Evolutionary conservation across 1,140 invertebrate genomes (phyloP).

Genomic region (Campoletis sonorensis): DNA sequence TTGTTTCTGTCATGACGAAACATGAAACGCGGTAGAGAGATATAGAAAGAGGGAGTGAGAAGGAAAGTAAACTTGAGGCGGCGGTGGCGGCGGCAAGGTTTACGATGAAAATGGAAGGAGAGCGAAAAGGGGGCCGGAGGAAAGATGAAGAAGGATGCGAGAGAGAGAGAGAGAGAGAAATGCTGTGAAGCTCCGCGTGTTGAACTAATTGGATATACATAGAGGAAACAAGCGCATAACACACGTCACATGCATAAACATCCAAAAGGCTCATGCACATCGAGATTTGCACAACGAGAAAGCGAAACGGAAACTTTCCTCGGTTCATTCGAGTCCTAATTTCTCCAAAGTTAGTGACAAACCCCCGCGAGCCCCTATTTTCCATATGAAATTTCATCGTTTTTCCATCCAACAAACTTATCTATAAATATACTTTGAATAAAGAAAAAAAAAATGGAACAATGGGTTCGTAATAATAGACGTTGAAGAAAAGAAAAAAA

Average conservation of each 20-base stretch:
- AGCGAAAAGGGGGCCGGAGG: too few species aligned
- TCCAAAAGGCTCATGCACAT: constrained; percentile 11
- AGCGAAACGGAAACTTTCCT: constrained; percentile 21
- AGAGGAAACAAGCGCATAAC: constrained; percentile 3
- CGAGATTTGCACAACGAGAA: not conserved
- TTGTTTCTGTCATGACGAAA: constrained; percentile 32
- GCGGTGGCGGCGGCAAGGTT: too few species aligned
- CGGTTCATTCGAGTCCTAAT: too few species aligned
- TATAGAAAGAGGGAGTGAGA: constrained; percentile 2
- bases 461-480: not conserved
- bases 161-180: constrained; percentile 46
- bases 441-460: not conserved
- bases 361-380: not conserved
- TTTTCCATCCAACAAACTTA: not conserved
- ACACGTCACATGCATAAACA: constrained; percentile 38
- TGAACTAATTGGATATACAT: constrained; percentile 37
- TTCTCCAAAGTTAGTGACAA: too few species aligned
- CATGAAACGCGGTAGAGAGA: constrained; percentile 32
- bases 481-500: too few species aligned
- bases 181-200: constrained; percentile 40
- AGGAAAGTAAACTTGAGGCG: not conserved
- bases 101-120: constrained; percentile 33
- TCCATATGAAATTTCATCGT: not conserved
- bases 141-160: constrained; percentile 25
- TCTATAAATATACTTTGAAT: too few species aligned